These are phyloP conservation scores for Choloepus didactylus DNA, from an alignment of 2,797 vertebrate species.

Conservation along the genomic window DNA sequence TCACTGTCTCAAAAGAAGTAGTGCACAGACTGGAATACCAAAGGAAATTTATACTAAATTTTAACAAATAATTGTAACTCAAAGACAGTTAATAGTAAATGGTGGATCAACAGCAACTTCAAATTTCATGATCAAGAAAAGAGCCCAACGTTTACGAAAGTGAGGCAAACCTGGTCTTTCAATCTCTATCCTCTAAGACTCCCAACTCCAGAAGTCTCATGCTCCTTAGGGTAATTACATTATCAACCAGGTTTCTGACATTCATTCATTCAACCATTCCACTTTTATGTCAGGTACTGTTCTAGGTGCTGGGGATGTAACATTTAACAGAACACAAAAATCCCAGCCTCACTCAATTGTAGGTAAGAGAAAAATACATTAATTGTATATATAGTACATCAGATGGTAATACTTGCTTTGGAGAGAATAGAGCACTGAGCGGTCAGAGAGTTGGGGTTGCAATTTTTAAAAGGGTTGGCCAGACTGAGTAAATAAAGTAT, in stretches of 20 bases:
- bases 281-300: not conserved
- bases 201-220: not conserved
- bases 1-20: conserved; percentile 55
- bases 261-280: not conserved
- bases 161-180: not conserved
- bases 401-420: not conserved
- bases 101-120: conserved; percentile 15
- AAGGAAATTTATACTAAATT: conserved; percentile 45
- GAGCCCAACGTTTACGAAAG: conserved; percentile 42
- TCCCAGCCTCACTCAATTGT: not conserved
- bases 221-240: not conserved
- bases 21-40: conserved; percentile 36
- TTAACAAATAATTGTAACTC: conserved; percentile 73
- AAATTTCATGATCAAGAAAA: conserved; percentile 29
- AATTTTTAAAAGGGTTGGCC: conserved; percentile 4
- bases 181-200: not conserved
- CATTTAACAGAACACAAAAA: conserved; percentile 38
- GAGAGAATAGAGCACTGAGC: not conserved
- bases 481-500: not conserved
- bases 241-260: conserved; percentile 13
- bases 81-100: conserved; percentile 65
- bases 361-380: not conserved
- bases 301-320: not conserved
- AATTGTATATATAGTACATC: not conserved
- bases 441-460: not conserved